Evolutionary conservation across 2,113 vertebrate species (phyloP).

Genomic region (Nesogale talazaci): DNA sequence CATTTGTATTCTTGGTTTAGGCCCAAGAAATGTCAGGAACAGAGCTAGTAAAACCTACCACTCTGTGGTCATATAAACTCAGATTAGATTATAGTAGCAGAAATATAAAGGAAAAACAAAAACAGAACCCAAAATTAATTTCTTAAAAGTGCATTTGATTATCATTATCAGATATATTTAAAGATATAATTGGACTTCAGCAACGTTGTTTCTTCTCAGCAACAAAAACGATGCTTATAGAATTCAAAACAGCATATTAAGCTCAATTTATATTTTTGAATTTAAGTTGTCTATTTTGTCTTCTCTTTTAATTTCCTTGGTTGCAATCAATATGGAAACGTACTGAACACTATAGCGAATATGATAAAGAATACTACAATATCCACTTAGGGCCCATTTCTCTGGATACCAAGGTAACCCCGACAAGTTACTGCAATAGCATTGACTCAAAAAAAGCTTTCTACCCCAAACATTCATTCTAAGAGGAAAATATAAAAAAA

Average conservation of each 20-base stretch:
- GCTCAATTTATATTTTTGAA: not conserved
- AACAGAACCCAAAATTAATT: not conserved
- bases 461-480: not conserved
- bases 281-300: not conserved
- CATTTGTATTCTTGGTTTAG: not conserved
- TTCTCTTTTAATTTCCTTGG: not conserved
- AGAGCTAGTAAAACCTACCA: not conserved
- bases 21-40: not conserved
- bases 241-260: too few relatives aligned
- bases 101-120: conserved; percentile 14
- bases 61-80: not conserved
- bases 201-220: not conserved
- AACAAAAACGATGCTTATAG: conserved; percentile 36
- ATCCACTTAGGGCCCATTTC: conserved; percentile 11
- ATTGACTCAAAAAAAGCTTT: conserved; percentile 8
- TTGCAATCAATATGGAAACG: not conserved
- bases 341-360: conserved; percentile 8
- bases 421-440: conserved; percentile 8
- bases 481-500: not conserved
- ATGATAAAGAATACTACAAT: not conserved
- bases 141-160: conserved; percentile 5
- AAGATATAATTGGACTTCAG: conserved; percentile 38
- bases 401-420: not conserved
- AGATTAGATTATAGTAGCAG: not conserved
- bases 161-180: not conserved